A percentile compares a stretch with the other conserved stretches of the same genome.
phyloP scores from a whole-genome alignment of 2,888 invertebrate genomes.

The Apoda limacodes region DNA sequence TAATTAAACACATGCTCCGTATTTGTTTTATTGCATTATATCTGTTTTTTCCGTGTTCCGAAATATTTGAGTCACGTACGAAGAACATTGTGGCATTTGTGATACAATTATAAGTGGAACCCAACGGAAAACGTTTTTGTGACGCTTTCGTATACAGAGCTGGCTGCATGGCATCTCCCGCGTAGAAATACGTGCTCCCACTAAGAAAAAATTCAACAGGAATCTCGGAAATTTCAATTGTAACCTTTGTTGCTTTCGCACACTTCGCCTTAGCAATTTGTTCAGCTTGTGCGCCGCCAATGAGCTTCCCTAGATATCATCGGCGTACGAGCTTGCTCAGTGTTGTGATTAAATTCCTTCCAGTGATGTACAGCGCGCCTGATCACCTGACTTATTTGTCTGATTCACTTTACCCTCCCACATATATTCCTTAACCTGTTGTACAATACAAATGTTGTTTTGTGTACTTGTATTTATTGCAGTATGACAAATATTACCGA shows the following conservation, averaged over 20 bases:
- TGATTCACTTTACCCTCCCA: slow-evolving; percentile 25
- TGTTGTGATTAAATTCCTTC: slow-evolving; percentile 61
- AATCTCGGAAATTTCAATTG: slow-evolving; percentile 66
- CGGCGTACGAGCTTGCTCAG: slow-evolving; percentile 49
- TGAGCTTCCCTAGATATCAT: slow-evolving; percentile 55
- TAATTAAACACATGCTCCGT: slow-evolving; percentile 1
- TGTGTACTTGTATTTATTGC: slow-evolving; percentile 20
- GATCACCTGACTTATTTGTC: slow-evolving; percentile 37
- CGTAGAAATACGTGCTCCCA: slow-evolving; percentile 50
- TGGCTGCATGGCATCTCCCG: slow-evolving; percentile 38
- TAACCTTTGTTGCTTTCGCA: slow-evolving; percentile 51
- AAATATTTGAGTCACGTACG: slow-evolving; percentile 36
- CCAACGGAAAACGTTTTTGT: slow-evolving; percentile 33
- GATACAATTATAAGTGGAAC: slow-evolving; percentile 41
- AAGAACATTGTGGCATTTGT: slow-evolving; percentile 36
- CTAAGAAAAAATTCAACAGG: slow-evolving; percentile 56
- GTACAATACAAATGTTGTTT: slow-evolving; percentile 3
- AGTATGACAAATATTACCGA: slow-evolving; percentile 32
- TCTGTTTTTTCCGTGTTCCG: slow-evolving; percentile 1
- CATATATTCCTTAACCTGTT: slow-evolving; percentile 26
- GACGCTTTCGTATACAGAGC: slow-evolving; percentile 35
- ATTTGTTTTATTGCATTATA: background rate
- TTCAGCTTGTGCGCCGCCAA: slow-evolving; percentile 44
- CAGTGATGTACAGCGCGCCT: slow-evolving; percentile 34
- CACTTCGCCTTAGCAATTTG: slow-evolving; percentile 53